Conservation (phyloP, 2,113 vertebrate species). For the Elachura formosa region DNA sequence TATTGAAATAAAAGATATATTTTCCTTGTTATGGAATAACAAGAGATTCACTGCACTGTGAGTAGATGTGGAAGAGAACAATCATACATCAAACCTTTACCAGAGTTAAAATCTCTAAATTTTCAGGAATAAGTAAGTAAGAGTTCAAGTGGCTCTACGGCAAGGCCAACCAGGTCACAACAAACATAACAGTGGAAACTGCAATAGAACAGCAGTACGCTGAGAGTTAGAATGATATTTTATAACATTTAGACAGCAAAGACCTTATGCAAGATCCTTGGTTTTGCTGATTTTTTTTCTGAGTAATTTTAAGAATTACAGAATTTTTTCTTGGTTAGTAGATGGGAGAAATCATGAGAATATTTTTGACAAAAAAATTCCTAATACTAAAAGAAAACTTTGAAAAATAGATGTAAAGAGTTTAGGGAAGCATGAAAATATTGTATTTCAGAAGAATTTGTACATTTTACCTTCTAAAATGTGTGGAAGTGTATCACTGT, state of each 20-base stretch:
- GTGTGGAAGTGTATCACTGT: rapidly evolving
- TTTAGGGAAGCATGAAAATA: neutral
- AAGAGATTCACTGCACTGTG: neutral
- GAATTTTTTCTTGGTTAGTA: neutral
- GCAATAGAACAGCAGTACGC: neutral
- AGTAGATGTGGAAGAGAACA: neutral
- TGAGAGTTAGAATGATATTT: neutral
- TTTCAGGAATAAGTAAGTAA: neutral
- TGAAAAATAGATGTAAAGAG: neutral
- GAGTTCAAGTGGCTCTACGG: neutral
- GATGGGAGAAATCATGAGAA: neutral
- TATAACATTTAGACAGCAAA: neutral
- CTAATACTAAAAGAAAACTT: neutral
- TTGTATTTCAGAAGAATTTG: neutral
- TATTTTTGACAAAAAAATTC: neutral
- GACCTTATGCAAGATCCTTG: neutral
- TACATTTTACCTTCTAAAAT: neutral
- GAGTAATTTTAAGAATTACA: neutral
- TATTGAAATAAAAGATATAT: neutral
- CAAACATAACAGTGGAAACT: neutral
- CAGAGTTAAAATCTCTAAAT: neutral
- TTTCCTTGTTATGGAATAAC: neutral
- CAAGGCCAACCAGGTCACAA: neutral
- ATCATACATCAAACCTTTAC: neutral
- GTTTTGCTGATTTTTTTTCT: neutral